Evolutionary conservation across 1,140 invertebrate species (phyloP).

Genomic region (Drosophila oshimai): DNA sequence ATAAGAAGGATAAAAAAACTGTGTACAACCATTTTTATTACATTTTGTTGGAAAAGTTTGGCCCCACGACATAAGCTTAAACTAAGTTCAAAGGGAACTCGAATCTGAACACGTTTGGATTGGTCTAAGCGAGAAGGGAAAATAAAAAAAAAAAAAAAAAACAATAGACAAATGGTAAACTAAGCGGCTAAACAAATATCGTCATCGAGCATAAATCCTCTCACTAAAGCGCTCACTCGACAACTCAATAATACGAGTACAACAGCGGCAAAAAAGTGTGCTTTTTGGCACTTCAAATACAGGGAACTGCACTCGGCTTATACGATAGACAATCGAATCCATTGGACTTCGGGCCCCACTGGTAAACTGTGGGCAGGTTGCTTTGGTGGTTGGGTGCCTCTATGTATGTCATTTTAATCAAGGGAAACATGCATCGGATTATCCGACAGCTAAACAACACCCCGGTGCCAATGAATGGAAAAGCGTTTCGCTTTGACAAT

Average conservation of each 20-base stretch:
- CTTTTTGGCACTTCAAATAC: constrained; percentile 76
- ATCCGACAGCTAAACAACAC: constrained; percentile 78
- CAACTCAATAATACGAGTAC: constrained; percentile 51
- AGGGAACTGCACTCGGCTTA: constrained; percentile 60
- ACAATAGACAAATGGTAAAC: constrained; percentile 59
- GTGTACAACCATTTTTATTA: too few relatives aligned
- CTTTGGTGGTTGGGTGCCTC: constrained; percentile 8
- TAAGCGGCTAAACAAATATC: constrained; percentile 76
- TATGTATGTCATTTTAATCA: constrained; percentile 67
- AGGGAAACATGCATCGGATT: constrained; percentile 71
- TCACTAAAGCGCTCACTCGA: constrained; percentile 62
- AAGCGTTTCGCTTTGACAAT: constrained; percentile 59
- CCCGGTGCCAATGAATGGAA: constrained; percentile 40
- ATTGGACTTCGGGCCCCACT: constrained; percentile 4
- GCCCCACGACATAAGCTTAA: not conserved
- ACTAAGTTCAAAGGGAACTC: constrained; percentile 32
- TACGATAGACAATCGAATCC: constrained; percentile 54
- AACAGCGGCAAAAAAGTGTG: constrained; percentile 39
- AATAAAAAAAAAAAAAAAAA: constrained; percentile 8
- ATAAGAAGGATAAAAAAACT: too few relatives aligned
- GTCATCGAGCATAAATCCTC: constrained; percentile 63
- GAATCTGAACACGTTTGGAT: not conserved
- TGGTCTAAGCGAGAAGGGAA: not conserved
- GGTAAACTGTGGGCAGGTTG: constrained; percentile 29
- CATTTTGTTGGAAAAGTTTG: not conserved